Evolutionary conservation across 2,888 invertebrate species (phyloP), one percentile per base, ranked within the genome.

Genomic region (Suillia variegata): DNA sequence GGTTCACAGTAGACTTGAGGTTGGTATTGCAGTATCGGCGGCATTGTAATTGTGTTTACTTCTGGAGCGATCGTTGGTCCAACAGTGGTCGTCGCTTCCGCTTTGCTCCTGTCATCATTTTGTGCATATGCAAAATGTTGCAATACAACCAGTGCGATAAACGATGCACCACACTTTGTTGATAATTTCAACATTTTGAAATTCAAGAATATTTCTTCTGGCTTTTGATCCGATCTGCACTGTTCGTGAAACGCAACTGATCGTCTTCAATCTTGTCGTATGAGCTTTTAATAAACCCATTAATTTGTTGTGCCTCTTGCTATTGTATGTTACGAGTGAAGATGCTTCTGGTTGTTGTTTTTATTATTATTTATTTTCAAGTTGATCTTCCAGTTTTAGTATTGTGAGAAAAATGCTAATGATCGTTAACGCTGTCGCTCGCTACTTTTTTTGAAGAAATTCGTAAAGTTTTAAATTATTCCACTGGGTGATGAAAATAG

Each of bases 1-100:
- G 75, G 69, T 13, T 62, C 65, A 49, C 79, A 79, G 45, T 79
- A 80, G 15, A n/a, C n/a, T 60, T 45, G 4, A 38, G 12, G 12
- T 12, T 31, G 31, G 31, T 31, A 12, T 12, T 31, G 31, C 31
- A 5, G 31, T 31, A 12, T 31, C 31, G 5, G 31, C 31, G 5
- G 31, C 31, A 31, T 31, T 12, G 5, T n/a, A n/a, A n/a, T n/a
- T n/a, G n/a, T 10, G 10, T 26, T 26, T 26, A 6, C n/a, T n/a
- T 38, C 38, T n/a, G 38, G 6, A 26, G 26, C 26, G 38, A 38
- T n/a, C 38, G 38, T n/a, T 10, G 26, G 26, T 26, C n/a, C n/a
- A n/a, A n/a, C n/a, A 8, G 31, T 31, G 31, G 38, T 38, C 12
- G 38, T 38, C 38, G n/a, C 38, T 10, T 38, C 38, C 10, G 38